phyloP scores from a whole-genome alignment of 2,888 invertebrate species.

The Apeira syringaria region DNA sequence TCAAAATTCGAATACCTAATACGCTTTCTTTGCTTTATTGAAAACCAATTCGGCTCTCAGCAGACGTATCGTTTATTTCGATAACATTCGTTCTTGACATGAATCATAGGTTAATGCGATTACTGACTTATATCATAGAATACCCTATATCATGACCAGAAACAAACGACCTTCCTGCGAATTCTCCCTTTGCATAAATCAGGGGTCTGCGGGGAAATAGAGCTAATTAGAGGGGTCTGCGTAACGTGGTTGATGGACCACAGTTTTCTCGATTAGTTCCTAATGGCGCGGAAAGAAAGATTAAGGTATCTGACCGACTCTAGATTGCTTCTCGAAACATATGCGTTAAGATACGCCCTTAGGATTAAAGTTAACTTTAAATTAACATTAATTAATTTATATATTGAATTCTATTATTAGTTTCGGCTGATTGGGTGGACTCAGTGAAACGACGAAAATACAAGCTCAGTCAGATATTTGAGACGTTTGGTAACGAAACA shows the following conservation, averaged over 20 bases:
- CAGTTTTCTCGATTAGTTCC: slow-evolving; percentile 61
- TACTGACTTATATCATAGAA: slow-evolving; percentile 42
- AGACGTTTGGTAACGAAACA: too few species aligned
- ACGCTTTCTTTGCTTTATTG: too few species aligned
- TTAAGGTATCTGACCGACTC: slow-evolving; percentile 51
- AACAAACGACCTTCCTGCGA: slow-evolving; percentile 29
- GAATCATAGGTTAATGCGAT: slow-evolving; percentile 32
- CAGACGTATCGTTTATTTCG: slow-evolving; percentile 9
- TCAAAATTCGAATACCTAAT: too few species aligned
- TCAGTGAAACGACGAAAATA: too few species aligned
- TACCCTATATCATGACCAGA: slow-evolving; percentile 38
- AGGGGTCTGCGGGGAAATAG: slow-evolving; percentile 28
- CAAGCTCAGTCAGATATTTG: too few species aligned
- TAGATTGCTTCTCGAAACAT: slow-evolving; percentile 31
- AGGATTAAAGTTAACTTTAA: slow-evolving; percentile 8
- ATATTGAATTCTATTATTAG: too few species aligned
- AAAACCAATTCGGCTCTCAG: neutral
- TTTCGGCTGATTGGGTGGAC: too few species aligned
- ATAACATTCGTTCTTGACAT: slow-evolving; percentile 9
- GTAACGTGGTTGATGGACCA: slow-evolving; percentile 40
- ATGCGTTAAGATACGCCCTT: slow-evolving; percentile 6
- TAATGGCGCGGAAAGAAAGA: slow-evolving; percentile 62
- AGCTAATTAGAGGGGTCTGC: slow-evolving; percentile 46
- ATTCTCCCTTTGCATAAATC: slow-evolving; percentile 13
- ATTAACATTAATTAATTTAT: too few species aligned